phyloP scores from a whole-genome alignment of 2,797 vertebrate genomes.

The Squalus acanthias region DNA sequence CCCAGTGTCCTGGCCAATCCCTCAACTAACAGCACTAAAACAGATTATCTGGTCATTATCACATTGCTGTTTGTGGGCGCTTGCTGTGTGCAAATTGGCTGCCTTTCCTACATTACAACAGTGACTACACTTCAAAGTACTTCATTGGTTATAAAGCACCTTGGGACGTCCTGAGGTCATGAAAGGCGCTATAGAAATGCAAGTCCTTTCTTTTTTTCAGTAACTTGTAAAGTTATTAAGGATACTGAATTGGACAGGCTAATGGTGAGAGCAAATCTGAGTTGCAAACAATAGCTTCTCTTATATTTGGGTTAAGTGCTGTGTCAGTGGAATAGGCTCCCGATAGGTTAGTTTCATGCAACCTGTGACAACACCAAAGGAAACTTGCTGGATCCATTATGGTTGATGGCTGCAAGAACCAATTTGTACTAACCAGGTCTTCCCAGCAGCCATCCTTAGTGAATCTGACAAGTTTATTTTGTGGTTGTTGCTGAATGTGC shows the following conservation, averaged over 20 bases:
- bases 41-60: no score
- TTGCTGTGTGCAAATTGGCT: no score
- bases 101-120: no score
- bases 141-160: no score
- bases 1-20: no score
- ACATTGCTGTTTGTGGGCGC: no score
- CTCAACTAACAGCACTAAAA: no score
- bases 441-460: background rate
- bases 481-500: background rate
- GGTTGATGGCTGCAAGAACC: background rate
- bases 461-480: background rate
- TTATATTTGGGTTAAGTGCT: background rate
- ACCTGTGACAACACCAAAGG: background rate
- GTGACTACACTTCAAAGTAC: no score
- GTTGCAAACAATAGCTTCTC: background rate
- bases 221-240: background rate
- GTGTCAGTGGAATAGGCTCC: background rate
- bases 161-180: no score
- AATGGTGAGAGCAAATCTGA: background rate
- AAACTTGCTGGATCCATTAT: background rate
- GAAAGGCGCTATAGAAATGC: no score
- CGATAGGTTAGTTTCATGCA: background rate
- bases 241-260: background rate
- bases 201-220: no score
- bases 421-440: background rate